Base-by-base conservation (phyloP, 2,113 vertebrate genomes). In the Motacilla tschutschensis region DNA sequence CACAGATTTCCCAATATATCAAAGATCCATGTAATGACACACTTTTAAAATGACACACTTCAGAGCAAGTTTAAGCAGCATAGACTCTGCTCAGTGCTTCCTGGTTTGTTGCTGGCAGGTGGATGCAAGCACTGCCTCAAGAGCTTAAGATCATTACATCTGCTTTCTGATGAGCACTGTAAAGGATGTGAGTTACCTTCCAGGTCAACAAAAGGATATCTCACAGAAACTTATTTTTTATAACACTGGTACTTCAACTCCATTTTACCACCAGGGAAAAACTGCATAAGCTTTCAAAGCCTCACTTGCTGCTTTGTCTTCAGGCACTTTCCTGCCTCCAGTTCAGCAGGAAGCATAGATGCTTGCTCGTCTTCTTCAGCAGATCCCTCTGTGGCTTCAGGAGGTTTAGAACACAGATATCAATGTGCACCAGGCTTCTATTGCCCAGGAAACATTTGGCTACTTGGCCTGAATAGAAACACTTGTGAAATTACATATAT, bases 1-100 rank as follows among this genome's bases (percentile, higher is more conserved):
- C 66, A 75, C 25, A 85, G 83, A 85, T 89, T 78, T 89, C 70
- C 87, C 80, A 63, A 79, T 83, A 28, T 81, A 91, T 48, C 70
- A 76, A 89, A 79, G 70, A 73, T 92, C 51, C 70, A 47, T 73
- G 14, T 59, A 79, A 87, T 83, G 66, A 78, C 53, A 53, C 31
- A 63, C 65, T 72, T 79, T 62, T 47, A 72, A 89, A 78, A 90
- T 35, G 66, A 60, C 19, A 59, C 33, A 13, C 83, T 89, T 88
- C 73, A 50, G 66, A 76, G 59, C 55, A 57, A 54, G 31, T 79
- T 86, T 86, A 59, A 62, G 59, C 33, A 67, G 48, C 17, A 4
- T 21, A 36, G 13, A 33, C 63, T 72, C 63, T 88, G n/a, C 66
- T 81, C 54, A 44, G 38, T 12, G 53, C 58, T 78, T 85, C 81